phyloP scores from a whole-genome alignment of 2,888 invertebrate species.

The Nasonia oneida region DNA sequence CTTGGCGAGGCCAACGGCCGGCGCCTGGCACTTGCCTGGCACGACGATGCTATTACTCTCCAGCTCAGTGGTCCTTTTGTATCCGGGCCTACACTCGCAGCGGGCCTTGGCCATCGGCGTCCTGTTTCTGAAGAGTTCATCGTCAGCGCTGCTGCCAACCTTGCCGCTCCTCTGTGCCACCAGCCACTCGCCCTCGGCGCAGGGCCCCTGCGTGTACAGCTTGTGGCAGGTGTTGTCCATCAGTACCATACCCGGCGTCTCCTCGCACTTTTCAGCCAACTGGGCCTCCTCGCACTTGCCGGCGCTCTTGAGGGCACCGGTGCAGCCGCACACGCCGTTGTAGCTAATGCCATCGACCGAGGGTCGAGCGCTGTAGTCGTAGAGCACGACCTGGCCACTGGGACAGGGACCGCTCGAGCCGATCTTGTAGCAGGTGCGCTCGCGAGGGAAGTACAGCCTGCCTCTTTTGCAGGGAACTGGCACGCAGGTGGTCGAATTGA shows the following conservation, averaged over 20 bases:
- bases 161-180: constrained; percentile 81
- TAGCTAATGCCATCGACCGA: constrained; percentile 90
- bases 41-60: constrained; percentile 75
- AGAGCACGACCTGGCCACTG: constrained; percentile 87
- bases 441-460: constrained; percentile 87
- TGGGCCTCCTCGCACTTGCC: constrained; percentile 71
- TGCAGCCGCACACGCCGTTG: constrained; percentile 90
- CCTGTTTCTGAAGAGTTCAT: constrained; percentile 69
- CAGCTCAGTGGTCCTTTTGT: constrained; percentile 77
- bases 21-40: constrained; percentile 82
- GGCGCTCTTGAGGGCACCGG: constrained; percentile 77
- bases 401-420: constrained; percentile 89
- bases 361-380: constrained; percentile 89
- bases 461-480: constrained; percentile 88
- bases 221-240: constrained; percentile 87
- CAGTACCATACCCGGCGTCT: constrained; percentile 83
- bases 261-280: constrained; percentile 80
- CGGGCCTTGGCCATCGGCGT: constrained; percentile 79
- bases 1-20: constrained; percentile 83
- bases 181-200: constrained; percentile 86
- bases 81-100: constrained; percentile 88
- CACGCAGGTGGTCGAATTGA: constrained; percentile 85
- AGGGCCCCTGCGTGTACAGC: constrained; percentile 89
- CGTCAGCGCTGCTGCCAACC: constrained; percentile 78
- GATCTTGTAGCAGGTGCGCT: constrained; percentile 88